Percentiles rank a stretch among this genome's conserved stretches.
phyloP scores from a whole-genome alignment of 2,888 invertebrate species.

The Eupithecia pulchellata region DNA sequence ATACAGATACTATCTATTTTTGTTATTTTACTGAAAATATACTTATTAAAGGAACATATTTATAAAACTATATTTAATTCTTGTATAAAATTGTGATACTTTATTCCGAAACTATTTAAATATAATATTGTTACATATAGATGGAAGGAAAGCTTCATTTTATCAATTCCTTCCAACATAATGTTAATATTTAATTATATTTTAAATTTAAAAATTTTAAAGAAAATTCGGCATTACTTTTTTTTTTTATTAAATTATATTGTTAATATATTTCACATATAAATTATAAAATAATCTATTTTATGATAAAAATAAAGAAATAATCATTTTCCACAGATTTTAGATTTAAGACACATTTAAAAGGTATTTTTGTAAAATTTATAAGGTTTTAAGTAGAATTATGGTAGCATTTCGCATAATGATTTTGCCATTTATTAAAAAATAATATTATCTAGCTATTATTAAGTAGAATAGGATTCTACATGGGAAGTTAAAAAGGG shows the following conservation, averaged over 20 bases:
- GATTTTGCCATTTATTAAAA: slow-evolving; percentile 33
- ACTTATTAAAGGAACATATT: background rate
- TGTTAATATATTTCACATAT: background rate
- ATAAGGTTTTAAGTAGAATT: slow-evolving; percentile 14
- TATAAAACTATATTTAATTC: background rate
- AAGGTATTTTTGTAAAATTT: slow-evolving; percentile 32
- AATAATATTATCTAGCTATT: slow-evolving; percentile 7
- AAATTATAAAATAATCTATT: background rate
- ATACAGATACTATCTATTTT: background rate
- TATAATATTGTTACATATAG: background rate
- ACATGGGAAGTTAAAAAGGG: background rate
- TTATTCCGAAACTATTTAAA: background rate
- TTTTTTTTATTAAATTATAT: background rate
- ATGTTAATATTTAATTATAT: background rate
- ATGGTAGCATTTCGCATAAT: slow-evolving; percentile 31
- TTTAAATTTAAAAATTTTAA: background rate
- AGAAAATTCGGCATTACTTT: background rate
- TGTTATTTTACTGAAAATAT: background rate
- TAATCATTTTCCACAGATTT: slow-evolving; percentile 7
- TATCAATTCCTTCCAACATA: background rate
- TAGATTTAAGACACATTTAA: slow-evolving; percentile 15
- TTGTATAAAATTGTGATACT: background rate
- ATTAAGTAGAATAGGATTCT: slow-evolving; percentile 5
- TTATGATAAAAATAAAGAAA: background rate
- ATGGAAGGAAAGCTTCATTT: background rate